A percentile compares a stretch with the other conserved stretches of the same genome.
These are phyloP conservation scores for Macropodus opercularis DNA, from an alignment of 2,797 vertebrate genomes.

Conservation along the genomic window DNA sequence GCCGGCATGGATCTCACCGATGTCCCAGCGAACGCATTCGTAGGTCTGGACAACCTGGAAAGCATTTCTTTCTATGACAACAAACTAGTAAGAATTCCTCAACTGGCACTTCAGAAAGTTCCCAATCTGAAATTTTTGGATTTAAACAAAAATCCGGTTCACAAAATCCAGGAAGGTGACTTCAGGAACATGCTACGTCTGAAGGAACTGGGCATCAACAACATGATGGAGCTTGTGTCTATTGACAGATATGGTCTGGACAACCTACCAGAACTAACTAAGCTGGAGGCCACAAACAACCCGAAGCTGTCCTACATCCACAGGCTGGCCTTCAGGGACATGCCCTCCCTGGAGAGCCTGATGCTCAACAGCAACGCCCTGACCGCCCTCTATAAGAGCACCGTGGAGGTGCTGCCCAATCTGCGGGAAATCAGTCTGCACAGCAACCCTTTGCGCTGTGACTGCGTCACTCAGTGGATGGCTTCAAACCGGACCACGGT, in stretches of 20 bases:
- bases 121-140: slow-evolving; percentile 98
- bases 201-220: slow-evolving; percentile 98
- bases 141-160: slow-evolving; percentile 98
- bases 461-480: slow-evolving; percentile 97
- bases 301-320: slow-evolving; percentile 95
- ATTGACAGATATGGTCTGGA: slow-evolving; percentile 93
- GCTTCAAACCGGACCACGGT: slow-evolving; percentile 92
- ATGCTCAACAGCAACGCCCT: slow-evolving; percentile 98
- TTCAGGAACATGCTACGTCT: slow-evolving; percentile 94
- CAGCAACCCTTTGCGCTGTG: slow-evolving; percentile 94
- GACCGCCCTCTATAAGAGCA: slow-evolving; percentile 92
- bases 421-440: slow-evolving; percentile 97
- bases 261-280: slow-evolving; percentile 97
- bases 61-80: slow-evolving; percentile 99
- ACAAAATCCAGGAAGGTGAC: slow-evolving; percentile 96
- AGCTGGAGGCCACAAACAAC: slow-evolving; percentile 98
- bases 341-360: slow-evolving; percentile 94
- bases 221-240: slow-evolving; percentile 95
- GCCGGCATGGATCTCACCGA: slow-evolving; percentile 98
- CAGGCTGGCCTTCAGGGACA: slow-evolving; percentile 90
- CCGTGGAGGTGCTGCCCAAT: slow-evolving; percentile 90
- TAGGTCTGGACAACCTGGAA: slow-evolving; percentile 95
- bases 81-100: slow-evolving; percentile 90
- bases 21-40: slow-evolving; percentile 92
- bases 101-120: slow-evolving; percentile 93